Evolutionary conservation across 1,140 invertebrate genomes (phyloP), one percentile per base, ranked within the genome.

Genomic region (Episyrphus balteatus): DNA sequence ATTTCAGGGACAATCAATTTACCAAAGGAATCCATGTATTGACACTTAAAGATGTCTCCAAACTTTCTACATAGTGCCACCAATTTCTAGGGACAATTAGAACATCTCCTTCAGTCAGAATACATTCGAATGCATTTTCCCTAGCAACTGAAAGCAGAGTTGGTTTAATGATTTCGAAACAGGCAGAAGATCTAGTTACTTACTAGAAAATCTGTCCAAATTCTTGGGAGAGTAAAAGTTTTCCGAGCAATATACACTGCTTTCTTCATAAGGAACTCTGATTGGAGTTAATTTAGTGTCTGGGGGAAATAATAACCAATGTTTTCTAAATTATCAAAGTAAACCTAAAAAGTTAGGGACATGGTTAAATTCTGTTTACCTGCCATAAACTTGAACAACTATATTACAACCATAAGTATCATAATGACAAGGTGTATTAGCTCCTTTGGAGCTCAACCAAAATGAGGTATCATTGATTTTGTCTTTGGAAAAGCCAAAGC

Each of bases 41-140:
- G 0, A 95, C 74, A 58, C 86, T 84, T 13, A 95, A 78, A 21
- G 76, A 73, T 15, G 84, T 76, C 15, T 74, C 69, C 38, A 86
- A 57, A 56, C 86, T 86, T 68, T 92, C 86, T 6, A 96, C 93
- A 73, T 87, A 94, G 75, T 98, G 93, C 93, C 93, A 98, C 92
- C 92, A 97, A 44, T 87, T 81, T 54, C 77, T 76, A 9, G 93
- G 93, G 2, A 98, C 83, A 61, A 88, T 80, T 10, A 98, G 68
- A 7, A 92, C 82, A 72, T 97, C 88, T 2, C 90, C 91, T 9
- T 88, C 80, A 41, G 83, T 73, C 26, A 97, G 70, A 17, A 70
- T 75, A 15, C 90, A 72, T 30, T 76, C 21, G 21, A 26, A 26
- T 26, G 21, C 21, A 26, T 26, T 26, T 26, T 26, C 21, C 21